Percentiles rank a stretch among this genome's conserved stretches.
phyloP scores from a whole-genome alignment of 2,888 invertebrate species.

The Pseudococcus viburni region DNA sequence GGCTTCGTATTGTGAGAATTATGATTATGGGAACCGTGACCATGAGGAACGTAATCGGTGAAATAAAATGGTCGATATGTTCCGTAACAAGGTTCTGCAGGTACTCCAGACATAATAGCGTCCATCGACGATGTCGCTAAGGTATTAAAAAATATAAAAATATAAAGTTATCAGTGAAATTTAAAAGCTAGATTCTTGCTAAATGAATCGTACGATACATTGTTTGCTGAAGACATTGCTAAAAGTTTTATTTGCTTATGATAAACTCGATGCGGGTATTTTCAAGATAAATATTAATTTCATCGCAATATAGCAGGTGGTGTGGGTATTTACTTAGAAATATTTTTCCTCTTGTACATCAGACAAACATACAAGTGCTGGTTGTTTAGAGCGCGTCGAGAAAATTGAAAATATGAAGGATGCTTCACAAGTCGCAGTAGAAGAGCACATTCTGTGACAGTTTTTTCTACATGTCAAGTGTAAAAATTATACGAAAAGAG shows the following conservation, averaged over 20 bases:
- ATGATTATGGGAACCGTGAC: conserved; percentile 20
- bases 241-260: conserved; percentile 20
- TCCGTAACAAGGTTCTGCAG: conserved; percentile 69
- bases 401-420: no score
- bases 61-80: conserved; percentile 71
- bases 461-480: no score
- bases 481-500: no score
- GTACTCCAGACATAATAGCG: conserved; percentile 66
- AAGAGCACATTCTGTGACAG: no score
- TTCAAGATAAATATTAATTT: not conserved
- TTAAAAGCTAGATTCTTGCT: not conserved
- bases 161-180: not conserved
- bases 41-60: conserved; percentile 67
- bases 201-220: conserved; percentile 6
- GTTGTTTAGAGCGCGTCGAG: no score
- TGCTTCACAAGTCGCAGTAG: no score
- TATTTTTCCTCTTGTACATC: not conserved
- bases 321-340: conserved; percentile 21
- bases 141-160: conserved; percentile 24
- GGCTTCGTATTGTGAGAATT: conserved; percentile 21
- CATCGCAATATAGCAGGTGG: not conserved
- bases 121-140: conserved; percentile 66
- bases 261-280: not conserved
- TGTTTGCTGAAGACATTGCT: conserved; percentile 17
- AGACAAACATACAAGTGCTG: not conserved